Percentiles rank a stretch among this genome's conserved stretches.
phyloP scores from a whole-genome alignment of 2,888 invertebrate genomes.

The Nephrotoma flavescens region DNA sequence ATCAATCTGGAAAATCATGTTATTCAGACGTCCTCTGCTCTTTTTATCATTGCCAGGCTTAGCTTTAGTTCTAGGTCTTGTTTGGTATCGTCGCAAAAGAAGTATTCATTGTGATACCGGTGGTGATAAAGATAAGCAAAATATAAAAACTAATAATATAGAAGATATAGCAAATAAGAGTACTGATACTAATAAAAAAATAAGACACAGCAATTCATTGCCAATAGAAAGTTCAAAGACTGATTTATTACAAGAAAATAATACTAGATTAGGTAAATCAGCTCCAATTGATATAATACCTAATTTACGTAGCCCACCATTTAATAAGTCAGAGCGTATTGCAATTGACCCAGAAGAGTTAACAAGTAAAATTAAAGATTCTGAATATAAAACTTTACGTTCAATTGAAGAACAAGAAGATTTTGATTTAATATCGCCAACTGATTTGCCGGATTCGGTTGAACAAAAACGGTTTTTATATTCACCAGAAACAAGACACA shows the following conservation, averaged over 20 bases:
- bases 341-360: constrained; percentile 45
- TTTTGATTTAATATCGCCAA: constrained; percentile 19
- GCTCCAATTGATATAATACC: constrained; percentile 52
- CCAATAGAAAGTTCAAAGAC: constrained; percentile 10
- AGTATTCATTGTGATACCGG: constrained; percentile 60
- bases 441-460: constrained; percentile 28
- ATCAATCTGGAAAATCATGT: constrained; percentile 38
- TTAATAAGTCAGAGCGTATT: constrained; percentile 38
- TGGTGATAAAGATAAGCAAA: constrained; percentile 36
- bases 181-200: constrained; percentile 14
- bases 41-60: constrained; percentile 67
- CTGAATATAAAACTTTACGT: constrained; percentile 15
- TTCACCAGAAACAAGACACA: constrained; percentile 1
- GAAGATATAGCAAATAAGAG: constrained; percentile 15
- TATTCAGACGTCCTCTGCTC: constrained; percentile 59
- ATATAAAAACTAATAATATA: constrained; percentile 10
- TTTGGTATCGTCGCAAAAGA: constrained; percentile 66
- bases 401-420: constrained; percentile 14
- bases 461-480: constrained; percentile 9
- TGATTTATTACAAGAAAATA: constrained; percentile 12
- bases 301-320: constrained; percentile 41
- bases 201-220: constrained; percentile 10
- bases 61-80: constrained; percentile 62
- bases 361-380: constrained; percentile 21
- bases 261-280: constrained; percentile 38